Evolutionary conservation across 2,113 vertebrate genomes (phyloP), one percentile per base, ranked within the genome.

Genomic region (Aegithalos caudatus): DNA sequence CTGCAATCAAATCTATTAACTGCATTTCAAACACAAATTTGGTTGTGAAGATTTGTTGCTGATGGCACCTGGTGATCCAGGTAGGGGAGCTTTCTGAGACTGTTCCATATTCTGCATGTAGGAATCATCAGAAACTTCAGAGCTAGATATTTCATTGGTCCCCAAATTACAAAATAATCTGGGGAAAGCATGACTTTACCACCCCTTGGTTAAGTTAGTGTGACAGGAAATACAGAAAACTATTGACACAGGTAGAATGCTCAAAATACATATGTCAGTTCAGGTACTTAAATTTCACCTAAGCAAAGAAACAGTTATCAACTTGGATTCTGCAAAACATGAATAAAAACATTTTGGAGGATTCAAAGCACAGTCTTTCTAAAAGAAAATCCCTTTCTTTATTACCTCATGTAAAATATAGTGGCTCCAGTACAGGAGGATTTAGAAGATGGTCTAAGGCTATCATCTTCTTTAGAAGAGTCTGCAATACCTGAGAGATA

Each of bases 341-440:
- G 7, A 69, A 77, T 71, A 60, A 35, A 83, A 72, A 24, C 7
- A n/a, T 58, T 87, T 81, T 54, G 5, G 33, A 82, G 31, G 11
- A 86, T 25, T 60, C 48, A 54, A 71, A 84, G 14, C 23, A 28
- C 7, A 38, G n/a, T 25, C 38, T 31, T 74, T 45, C 18, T 58
- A 40, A 84, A 90, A 66, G 37, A 61, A 71, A 83, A 70, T 3
- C 1, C 15, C 23, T 35, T 31, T 50, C 23, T 64, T 58, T 65
- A n/a, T 56, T 67, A 58, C 4, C 6, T 8, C 1, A 0, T n/a
- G 14, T 54, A 58, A 88, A 64, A 31, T 54, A 67, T 0, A 77
- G 57, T 8, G 54, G 28, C 23, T 72, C 22, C 53, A 64, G 19
- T 9, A 27, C 14, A 80, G 44, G 14, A 77, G 13, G 23, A 53